Conservation (phyloP, 2,797 vertebrate species). For the Threskiornis aethiopicus region DNA sequence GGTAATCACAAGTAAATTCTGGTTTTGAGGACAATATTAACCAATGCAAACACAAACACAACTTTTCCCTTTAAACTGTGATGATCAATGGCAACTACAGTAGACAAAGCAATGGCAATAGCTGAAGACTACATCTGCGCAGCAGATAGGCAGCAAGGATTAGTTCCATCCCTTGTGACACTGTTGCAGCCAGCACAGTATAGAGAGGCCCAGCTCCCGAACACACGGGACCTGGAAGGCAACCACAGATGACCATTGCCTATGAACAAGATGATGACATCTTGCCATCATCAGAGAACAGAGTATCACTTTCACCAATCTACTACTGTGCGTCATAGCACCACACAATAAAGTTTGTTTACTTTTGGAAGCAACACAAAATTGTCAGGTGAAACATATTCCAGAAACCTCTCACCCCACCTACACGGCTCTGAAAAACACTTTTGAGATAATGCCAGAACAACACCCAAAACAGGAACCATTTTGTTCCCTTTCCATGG, state of each 20-base stretch:
- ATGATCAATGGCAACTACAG: neutral
- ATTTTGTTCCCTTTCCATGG: neutral
- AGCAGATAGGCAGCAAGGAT: neutral
- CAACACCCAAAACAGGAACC: neutral
- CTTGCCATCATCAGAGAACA: neutral
- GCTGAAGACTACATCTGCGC: neutral
- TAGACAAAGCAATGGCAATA: neutral
- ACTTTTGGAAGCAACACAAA: neutral
- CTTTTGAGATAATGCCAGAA: neutral
- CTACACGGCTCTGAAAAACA: neutral
- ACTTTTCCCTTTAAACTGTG: neutral
- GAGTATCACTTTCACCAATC: neutral
- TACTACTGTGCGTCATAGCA: neutral
- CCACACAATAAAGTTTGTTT: neutral
- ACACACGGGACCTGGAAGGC: neutral
- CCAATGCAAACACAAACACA: neutral
- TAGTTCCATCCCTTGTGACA: neutral
- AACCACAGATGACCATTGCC: neutral
- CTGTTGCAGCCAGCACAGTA: neutral
- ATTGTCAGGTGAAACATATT: neutral
- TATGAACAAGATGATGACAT: neutral
- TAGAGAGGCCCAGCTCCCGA: neutral
- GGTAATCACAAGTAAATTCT: neutral
- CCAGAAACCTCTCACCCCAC: neutral
- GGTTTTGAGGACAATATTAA: neutral